These are phyloP conservation scores for Dermochelys coriacea DNA, from an alignment of 2,797 vertebrate genomes.

Conservation along the genomic window DNA sequence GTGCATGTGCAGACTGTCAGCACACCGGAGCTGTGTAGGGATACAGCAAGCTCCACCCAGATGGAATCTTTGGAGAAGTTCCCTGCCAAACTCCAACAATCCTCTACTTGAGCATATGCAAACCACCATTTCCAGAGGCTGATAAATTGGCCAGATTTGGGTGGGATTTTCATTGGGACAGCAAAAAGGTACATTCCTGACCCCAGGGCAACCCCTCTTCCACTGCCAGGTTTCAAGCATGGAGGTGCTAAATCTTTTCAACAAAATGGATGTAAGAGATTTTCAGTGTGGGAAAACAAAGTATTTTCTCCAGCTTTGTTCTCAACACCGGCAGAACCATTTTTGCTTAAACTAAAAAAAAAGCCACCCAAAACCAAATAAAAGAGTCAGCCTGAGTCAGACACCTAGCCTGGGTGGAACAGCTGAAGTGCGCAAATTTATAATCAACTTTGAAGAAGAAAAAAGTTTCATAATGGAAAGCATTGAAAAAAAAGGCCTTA, in stretches of 20 bases:
- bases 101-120: background rate
- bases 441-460: background rate
- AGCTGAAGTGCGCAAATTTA: background rate
- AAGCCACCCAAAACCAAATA: background rate
- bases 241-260: background rate
- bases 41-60: background rate
- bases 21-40: background rate
- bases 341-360: conserved; percentile 37
- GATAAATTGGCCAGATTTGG: background rate
- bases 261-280: background rate
- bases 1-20: background rate
- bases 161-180: background rate
- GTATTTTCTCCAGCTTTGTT: background rate
- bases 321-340: background rate
- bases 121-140: background rate
- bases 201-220: background rate
- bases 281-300: background rate
- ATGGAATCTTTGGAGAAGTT: background rate
- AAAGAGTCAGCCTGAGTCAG: background rate
- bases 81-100: background rate
- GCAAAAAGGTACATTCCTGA: background rate
- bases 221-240: background rate
- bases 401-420: conserved; percentile 9
- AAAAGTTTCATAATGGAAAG: background rate
- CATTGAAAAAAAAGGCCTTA: background rate